A percentile compares a stretch with the other conserved stretches of the same genome.
These are phyloP conservation scores for Volucella inanis DNA, from an alignment of 2,888 invertebrate genomes.

Conservation along the genomic window DNA sequence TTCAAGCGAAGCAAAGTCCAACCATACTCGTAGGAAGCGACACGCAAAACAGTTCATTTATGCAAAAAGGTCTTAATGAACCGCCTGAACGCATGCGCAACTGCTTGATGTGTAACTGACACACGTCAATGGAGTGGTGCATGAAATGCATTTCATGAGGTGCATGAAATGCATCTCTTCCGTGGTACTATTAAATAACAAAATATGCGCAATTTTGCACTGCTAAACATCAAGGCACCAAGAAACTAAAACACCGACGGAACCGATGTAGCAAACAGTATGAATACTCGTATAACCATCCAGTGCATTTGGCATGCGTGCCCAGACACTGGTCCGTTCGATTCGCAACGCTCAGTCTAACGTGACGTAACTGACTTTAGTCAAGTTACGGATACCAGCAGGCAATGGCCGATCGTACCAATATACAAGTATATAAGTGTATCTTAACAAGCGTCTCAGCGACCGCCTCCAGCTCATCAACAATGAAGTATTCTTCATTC, in stretches of 20 bases:
- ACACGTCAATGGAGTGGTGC: slow-evolving; percentile 64
- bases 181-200: slow-evolving; percentile 71
- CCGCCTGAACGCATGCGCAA: slow-evolving; percentile 61
- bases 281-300: slow-evolving; percentile 1
- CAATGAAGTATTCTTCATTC: slow-evolving; percentile 38
- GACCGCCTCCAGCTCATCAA: slow-evolving; percentile 6
- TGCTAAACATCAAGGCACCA: slow-evolving; percentile 39
- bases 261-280: too few relatives aligned
- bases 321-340: slow-evolving; percentile 60
- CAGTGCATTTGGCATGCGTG: slow-evolving; percentile 58
- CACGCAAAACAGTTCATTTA: slow-evolving; percentile 72
- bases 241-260: too few relatives aligned
- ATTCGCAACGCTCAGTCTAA: slow-evolving; percentile 51
- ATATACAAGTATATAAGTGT: background rate
- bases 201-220: slow-evolving; percentile 60
- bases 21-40: slow-evolving; percentile 58
- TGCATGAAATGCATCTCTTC: slow-evolving; percentile 51
- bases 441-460: background rate
- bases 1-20: slow-evolving; percentile 28
- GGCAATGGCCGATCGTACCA: background rate
- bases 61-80: slow-evolving; percentile 70
- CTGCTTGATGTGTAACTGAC: slow-evolving; percentile 69
- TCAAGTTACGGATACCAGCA: slow-evolving; percentile 33
- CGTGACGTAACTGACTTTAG: slow-evolving; percentile 69
- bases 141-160: too few relatives aligned